phyloP scores from a whole-genome alignment of 2,113 vertebrate genomes.

The Rhea pennata region DNA sequence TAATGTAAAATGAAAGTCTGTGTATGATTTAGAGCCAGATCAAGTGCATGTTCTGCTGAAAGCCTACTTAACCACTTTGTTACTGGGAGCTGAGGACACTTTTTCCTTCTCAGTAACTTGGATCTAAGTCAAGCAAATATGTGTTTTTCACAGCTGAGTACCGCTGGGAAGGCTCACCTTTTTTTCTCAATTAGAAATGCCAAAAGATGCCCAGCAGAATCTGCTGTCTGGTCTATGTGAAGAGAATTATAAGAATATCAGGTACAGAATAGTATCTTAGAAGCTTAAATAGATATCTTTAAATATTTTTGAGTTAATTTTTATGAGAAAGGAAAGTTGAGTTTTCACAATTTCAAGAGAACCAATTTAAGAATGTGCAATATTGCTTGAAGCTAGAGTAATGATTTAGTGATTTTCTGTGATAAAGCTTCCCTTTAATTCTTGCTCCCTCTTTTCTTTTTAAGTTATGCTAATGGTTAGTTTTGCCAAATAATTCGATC shows the following conservation, averaged over 20 bases:
- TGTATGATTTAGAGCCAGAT: not conserved
- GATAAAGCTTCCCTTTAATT: not conserved
- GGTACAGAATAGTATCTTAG: not conserved
- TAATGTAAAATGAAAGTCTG: not conserved
- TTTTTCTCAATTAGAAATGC: not conserved
- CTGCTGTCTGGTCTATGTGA: rapidly evolving
- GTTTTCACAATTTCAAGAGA: not conserved
- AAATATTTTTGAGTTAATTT: not conserved
- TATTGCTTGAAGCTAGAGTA: not conserved
- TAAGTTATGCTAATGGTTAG: not conserved
- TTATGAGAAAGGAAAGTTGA: not conserved
- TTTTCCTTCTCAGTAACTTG: not conserved
- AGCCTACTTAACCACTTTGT: not conserved
- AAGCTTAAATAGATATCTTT: not conserved
- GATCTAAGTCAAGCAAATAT: not conserved
- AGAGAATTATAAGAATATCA: not conserved
- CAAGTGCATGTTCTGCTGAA: not conserved
- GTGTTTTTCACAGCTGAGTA: not conserved
- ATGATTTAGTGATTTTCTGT: not conserved
- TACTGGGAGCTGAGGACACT: not conserved
- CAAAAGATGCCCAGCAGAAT: not conserved
- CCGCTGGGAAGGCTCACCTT: not conserved
- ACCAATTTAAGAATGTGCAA: not conserved
- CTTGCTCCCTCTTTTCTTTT: not conserved
- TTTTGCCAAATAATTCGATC: not conserved